Percentiles rank a stretch among this genome's conserved stretches.
Conservation (phyloP, 2,888 invertebrate genomes). For the Andrena chrysosceles region DNA sequence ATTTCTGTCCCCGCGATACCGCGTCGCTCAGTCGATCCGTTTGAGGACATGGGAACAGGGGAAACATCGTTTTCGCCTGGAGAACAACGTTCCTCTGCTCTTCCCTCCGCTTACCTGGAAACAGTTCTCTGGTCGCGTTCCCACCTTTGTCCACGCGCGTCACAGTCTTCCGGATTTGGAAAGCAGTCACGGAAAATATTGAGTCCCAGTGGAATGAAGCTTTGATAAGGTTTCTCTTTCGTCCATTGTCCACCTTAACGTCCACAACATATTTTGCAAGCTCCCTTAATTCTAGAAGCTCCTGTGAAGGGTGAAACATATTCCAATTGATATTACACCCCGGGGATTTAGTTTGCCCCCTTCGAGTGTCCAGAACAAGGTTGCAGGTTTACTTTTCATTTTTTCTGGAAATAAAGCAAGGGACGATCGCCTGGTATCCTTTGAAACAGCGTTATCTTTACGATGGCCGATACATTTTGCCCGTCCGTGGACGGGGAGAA, state of each 20-base stretch:
- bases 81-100: not conserved
- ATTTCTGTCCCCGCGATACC: constrained; percentile 36
- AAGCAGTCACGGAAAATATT: constrained; percentile 1
- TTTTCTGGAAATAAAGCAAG: too few species aligned
- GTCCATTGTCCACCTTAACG: not conserved
- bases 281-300: too few species aligned
- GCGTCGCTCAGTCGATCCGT: constrained; percentile 33
- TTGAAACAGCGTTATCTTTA: too few species aligned
- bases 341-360: too few species aligned
- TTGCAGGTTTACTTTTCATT: too few species aligned
- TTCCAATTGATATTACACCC: too few species aligned
- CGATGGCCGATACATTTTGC: too few species aligned
- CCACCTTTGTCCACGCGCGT: not conserved
- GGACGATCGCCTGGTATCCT: too few species aligned
- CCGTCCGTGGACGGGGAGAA: too few species aligned
- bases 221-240: not conserved
- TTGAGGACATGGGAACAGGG: constrained; percentile 36
- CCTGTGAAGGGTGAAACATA: too few species aligned
- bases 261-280: too few species aligned
- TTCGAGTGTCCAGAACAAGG: too few species aligned
- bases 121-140: not conserved
- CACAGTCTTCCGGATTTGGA: not conserved
- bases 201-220: not conserved
- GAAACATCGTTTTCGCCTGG: constrained; percentile 19
- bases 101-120: not conserved